Evolutionary conservation across 2,113 vertebrate species (phyloP), one percentile per base, ranked within the genome.

Genomic region (Brachypteracias leptosomus): DNA sequence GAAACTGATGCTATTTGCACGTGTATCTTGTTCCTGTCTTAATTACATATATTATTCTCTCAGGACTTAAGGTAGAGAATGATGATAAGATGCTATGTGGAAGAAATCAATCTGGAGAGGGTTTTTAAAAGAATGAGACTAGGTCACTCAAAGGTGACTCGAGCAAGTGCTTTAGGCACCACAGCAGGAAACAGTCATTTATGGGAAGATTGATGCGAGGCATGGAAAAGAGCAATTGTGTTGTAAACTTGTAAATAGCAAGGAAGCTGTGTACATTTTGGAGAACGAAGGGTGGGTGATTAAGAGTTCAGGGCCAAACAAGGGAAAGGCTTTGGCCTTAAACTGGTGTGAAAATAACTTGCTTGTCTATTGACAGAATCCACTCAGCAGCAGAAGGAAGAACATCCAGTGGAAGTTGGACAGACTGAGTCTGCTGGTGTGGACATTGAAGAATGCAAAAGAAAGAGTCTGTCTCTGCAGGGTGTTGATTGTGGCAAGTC

Each of bases 361-460:
- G 11, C 1, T 10, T 97, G 46, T 97, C 90, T 63, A 16, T 93
- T 96, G 90, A 90, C 90, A 94, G 96, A 97, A 70, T 78, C 74
- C 77, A 49, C 57, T 33, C 92, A 38, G 57, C 65, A 81, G 67
- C 58, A 80, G 65, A 49, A 93, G 67, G 59, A 85, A 55, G 66
- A 84, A 16, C 49, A 72, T 88, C 46, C 14, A 1, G 67, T 83
- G 89, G 88, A 77, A 80, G 5, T 3, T 33, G 66, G 66, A 67
- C 58, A 73, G 49, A 51, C 25, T 26, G 81, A 96, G 59, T 77
- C 93, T 59, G 55, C 91, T 82, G 76, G 66, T 9, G 7, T n/a
- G 70, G 87, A 89, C 85, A 71, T 68, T 77, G 80, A 88, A 75
- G 81, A 80, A 85, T 26, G 61, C 71, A 81, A 70, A 96, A 93